Conservation (phyloP, 2,113 vertebrate genomes). For the Diphyllodes magnificus region DNA sequence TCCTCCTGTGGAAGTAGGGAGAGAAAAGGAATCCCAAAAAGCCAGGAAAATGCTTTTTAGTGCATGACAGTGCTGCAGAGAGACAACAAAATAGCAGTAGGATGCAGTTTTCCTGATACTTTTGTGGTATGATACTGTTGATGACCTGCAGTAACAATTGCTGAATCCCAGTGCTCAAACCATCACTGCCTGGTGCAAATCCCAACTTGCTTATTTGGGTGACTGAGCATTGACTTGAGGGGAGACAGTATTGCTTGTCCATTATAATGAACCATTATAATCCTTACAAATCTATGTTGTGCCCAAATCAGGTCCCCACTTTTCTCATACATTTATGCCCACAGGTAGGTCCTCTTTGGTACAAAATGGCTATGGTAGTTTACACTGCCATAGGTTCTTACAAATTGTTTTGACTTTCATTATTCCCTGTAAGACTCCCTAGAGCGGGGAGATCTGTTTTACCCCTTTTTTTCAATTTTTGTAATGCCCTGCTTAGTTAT, state of each 20-base stretch:
- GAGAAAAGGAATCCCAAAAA: not conserved
- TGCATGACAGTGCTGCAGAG: not conserved
- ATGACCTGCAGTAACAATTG: not conserved
- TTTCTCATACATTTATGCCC: not conserved
- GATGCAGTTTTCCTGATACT: not conserved
- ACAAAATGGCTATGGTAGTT: not conserved
- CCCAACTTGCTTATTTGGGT: not conserved
- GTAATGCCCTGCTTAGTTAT: not conserved
- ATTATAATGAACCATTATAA: not conserved
- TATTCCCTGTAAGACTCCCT: not conserved
- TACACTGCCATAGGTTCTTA: not conserved
- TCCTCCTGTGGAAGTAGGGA: not conserved
- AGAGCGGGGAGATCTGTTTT: rapidly evolving
- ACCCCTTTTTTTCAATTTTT: not conserved
- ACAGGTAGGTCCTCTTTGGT: not conserved
- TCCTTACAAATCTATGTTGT: not conserved
- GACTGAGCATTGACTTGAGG: not conserved
- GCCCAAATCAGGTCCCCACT: not conserved
- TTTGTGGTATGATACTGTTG: not conserved
- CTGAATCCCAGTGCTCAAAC: not conserved
- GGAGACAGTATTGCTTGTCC: not conserved
- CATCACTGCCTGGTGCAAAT: not conserved
- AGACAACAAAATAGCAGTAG: not conserved
- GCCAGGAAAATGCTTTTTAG: not conserved
- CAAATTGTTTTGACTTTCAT: not conserved